phyloP scores from a whole-genome alignment of 2,113 vertebrate genomes.

The Gila orcuttii region DNA sequence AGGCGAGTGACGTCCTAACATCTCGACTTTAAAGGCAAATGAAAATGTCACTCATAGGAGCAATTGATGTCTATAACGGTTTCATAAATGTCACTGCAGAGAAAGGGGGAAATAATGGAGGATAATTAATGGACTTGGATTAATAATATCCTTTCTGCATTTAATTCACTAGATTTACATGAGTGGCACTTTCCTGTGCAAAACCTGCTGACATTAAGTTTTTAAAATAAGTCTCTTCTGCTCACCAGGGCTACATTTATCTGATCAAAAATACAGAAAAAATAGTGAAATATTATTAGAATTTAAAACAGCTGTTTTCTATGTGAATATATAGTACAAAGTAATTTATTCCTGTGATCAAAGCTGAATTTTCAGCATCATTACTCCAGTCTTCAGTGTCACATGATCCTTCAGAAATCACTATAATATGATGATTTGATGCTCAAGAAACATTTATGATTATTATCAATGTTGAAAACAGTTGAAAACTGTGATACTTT shows the following conservation, averaged over 20 bases:
- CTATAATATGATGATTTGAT: not conserved
- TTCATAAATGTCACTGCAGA: constrained; percentile 67
- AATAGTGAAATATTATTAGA: not conserved
- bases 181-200: not conserved
- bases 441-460: not conserved
- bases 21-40: constrained; percentile 70
- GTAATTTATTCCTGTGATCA: not conserved
- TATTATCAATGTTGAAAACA: not conserved
- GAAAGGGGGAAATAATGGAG: constrained; percentile 44
- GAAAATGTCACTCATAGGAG: constrained; percentile 72
- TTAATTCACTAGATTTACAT: not conserved
- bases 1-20: constrained; percentile 59
- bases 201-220: not conserved
- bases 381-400: not conserved
- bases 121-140: constrained; percentile 47
- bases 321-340: not conserved
- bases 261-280: not conserved
- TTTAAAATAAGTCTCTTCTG: not conserved
- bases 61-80: constrained; percentile 69
- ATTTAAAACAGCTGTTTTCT: not conserved
- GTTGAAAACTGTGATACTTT: not conserved
- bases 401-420: not conserved
- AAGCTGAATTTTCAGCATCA: not conserved
- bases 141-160: too few relatives aligned
- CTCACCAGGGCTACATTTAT: not conserved